Evolutionary conservation across 2,113 vertebrate genomes (phyloP), one percentile per base, ranked within the genome.

Genomic region (Menidia beryllina): DNA sequence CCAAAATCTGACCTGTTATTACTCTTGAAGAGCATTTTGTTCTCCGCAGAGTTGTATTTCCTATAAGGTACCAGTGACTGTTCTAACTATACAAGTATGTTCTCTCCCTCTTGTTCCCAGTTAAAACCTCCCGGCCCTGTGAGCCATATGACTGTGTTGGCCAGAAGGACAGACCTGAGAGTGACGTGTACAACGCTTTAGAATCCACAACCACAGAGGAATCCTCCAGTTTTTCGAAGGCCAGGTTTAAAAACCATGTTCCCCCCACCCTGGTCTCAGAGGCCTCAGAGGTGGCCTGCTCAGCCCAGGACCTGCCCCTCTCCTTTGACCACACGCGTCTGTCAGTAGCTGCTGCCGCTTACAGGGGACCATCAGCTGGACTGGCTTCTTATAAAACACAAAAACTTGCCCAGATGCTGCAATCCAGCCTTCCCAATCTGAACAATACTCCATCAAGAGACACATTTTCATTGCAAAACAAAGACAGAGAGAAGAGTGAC

Each of bases 281-380:
- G 58, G 57, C 70, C 63, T 57, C 83, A 21, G 62, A 83, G 38
- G 12, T 24, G 1, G 26, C 3, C 50, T 24, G 19, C 24, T 34
- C 58, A 2, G 50, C 79, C 66, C 91, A 95, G 78, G 91, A 95
- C 79, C 86, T 83, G 81, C 94, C 94, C 0, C 91, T 94, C 4
- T 67, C 68, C 23, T 95, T 94, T 12, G 90, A 94, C 52, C 79
- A 6, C 0, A 83, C 75, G 4, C 91, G 74, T 12, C 81, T 94
- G 36, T 86, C 89, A 0, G 77, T 94, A 49, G 91, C 83, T 5
- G 19, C 91, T 27, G 88, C 93, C 24, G 88, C 91, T 1, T 88
- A 80, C 54, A 87, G 86, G 47, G 83, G 84, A 14, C 23, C 75
- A 0, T 30, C 75, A 5, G 27, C 21, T 21, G 76, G 77, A n/a